A percentile compares a stretch with the other conserved stretches of the same genome.
Evolutionary conservation across 2,797 vertebrate genomes (phyloP).

Genomic region (Percopsis omiscomaycus): DNA sequence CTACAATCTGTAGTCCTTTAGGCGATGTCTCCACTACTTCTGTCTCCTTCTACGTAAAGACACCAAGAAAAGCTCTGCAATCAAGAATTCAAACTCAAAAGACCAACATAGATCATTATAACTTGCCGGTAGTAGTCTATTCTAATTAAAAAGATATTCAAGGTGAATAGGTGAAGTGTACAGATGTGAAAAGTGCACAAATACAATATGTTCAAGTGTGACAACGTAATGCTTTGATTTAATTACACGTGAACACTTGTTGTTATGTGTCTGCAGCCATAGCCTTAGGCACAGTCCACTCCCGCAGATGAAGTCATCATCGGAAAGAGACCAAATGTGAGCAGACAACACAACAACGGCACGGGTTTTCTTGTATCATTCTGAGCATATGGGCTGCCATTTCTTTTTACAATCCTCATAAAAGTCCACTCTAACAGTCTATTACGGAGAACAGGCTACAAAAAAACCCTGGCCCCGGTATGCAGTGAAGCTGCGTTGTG

Average conservation of each 20-base stretch:
- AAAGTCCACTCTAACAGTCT: slow-evolving; percentile 55
- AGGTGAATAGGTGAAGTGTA: too few species aligned
- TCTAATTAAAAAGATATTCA: too few species aligned
- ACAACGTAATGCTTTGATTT: slow-evolving; percentile 29
- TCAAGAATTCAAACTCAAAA: slow-evolving; percentile 1
- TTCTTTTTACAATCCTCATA: slow-evolving; percentile 52
- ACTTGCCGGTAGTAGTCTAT: too few species aligned
- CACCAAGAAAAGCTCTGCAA: not conserved
- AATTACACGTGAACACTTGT: slow-evolving; percentile 51
- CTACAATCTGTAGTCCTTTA: slow-evolving; percentile 39
- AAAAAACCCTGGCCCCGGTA: slow-evolving; percentile 18
- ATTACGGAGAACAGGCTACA: slow-evolving; percentile 43
- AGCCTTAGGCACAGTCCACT: slow-evolving; percentile 41
- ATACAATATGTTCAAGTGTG: too few species aligned
- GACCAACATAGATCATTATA: not conserved
- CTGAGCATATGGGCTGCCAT: slow-evolving; percentile 46
- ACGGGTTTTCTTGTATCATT: slow-evolving; percentile 37
- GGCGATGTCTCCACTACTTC: slow-evolving; percentile 44
- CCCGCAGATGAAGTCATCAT: slow-evolving; percentile 49
- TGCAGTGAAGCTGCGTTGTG: slow-evolving; percentile 25
- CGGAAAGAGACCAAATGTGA: slow-evolving; percentile 53
- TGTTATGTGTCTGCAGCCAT: slow-evolving; percentile 49
- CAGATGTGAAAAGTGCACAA: too few species aligned
- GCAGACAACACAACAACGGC: slow-evolving; percentile 51
- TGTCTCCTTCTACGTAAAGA: slow-evolving; percentile 38